phyloP scores from a whole-genome alignment of 2,888 invertebrate species.

The Lithophane semibrunnea region DNA sequence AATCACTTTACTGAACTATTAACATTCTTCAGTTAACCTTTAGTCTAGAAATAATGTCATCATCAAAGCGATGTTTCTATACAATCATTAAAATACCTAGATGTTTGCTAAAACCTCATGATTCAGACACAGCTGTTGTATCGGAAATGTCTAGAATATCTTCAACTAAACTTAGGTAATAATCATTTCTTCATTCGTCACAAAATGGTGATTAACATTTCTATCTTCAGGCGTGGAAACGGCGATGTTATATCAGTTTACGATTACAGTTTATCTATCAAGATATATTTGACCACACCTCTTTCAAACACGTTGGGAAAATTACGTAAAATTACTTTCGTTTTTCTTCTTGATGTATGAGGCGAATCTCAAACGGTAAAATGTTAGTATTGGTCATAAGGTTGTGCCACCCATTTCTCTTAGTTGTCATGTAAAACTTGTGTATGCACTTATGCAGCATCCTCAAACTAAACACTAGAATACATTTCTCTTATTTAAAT shows the following conservation, averaged over 20 bases:
- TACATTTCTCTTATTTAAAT: constrained; percentile 54
- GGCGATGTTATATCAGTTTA: constrained; percentile 33
- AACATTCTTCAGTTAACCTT: constrained; percentile 29
- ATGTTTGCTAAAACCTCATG: constrained; percentile 28
- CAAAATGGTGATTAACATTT: constrained; percentile 11
- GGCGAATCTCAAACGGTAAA: constrained; percentile 29
- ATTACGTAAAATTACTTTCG: constrained; percentile 54
- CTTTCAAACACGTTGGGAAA: neutral
- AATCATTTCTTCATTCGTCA: constrained; percentile 26
- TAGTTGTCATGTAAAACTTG: constrained; percentile 53
- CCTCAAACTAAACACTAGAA: constrained; percentile 14
- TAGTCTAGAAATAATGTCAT: constrained; percentile 24
- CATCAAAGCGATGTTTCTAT: constrained; percentile 6
- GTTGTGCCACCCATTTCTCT: constrained; percentile 37
- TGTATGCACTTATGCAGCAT: constrained; percentile 37
- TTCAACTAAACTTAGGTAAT: neutral
- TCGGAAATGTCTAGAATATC: constrained; percentile 53
- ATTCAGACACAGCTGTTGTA: constrained; percentile 45
- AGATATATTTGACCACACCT: constrained; percentile 26
- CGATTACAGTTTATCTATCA: constrained; percentile 26
- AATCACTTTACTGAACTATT: constrained; percentile 20
- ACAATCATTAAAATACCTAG: constrained; percentile 46
- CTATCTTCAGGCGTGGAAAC: constrained; percentile 30
- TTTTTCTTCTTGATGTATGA: constrained; percentile 44
- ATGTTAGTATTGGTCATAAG: constrained; percentile 33